A percentile compares a stretch with the other conserved stretches of the same genome.
Evolutionary conservation across 2,797 vertebrate genomes (phyloP).

Genomic region (Macropodus opercularis): DNA sequence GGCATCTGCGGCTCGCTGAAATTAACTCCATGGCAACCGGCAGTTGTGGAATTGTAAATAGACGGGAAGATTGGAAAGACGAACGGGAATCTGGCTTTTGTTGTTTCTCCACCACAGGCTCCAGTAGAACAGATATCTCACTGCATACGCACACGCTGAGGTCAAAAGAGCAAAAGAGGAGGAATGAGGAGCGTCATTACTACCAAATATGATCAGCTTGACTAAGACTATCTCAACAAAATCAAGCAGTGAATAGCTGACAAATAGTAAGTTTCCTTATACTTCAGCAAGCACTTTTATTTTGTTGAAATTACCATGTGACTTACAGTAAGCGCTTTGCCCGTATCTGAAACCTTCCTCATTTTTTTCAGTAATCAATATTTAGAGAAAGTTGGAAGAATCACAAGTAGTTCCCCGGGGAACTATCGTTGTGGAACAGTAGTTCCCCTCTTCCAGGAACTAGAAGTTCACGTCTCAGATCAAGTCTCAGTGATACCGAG

Average conservation of each 20-base stretch:
- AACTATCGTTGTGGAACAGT: neutral
- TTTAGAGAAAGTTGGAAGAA: neutral
- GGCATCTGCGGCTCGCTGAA: conserved; percentile 77
- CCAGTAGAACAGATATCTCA: conserved; percentile 10
- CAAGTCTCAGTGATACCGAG: neutral
- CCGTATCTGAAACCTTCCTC: neutral
- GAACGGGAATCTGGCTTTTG: conserved; percentile 54
- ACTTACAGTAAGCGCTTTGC: neutral
- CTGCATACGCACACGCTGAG: conserved; percentile 14
- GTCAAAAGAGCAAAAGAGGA: conserved; percentile 22
- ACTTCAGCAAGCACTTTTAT: neutral
- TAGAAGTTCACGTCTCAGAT: neutral
- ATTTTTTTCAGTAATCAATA: neutral
- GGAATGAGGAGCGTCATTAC: conserved; percentile 8
- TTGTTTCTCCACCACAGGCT: conserved; percentile 32
- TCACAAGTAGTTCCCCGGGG: neutral
- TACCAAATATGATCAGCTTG: neutral
- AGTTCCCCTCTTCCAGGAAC: neutral
- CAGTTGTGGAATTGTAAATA: conserved; percentile 79
- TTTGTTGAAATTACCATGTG: neutral
- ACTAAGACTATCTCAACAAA: neutral
- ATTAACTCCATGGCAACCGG: conserved; percentile 65
- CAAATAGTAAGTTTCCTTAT: too few species aligned
- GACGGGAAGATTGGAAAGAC: conserved; percentile 57
- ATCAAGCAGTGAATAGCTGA: neutral